Evolutionary conservation across 2,888 invertebrate species (phyloP).

Genomic region (Clepsis dumicolana): DNA sequence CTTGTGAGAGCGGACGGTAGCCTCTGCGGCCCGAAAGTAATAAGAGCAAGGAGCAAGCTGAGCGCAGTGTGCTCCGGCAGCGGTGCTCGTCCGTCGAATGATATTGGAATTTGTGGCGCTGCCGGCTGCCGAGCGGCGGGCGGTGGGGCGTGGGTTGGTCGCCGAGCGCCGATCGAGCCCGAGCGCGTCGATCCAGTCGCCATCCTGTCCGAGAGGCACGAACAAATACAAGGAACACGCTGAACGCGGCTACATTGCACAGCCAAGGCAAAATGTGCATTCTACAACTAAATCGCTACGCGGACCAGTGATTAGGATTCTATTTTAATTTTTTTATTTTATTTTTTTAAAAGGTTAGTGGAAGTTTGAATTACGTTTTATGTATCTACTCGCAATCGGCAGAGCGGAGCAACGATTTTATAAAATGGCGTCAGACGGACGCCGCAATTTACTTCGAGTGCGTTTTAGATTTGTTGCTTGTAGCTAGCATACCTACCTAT

Average conservation of each 20-base stretch:
- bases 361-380: slow-evolving; percentile 54
- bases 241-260: slow-evolving; percentile 51
- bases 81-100: slow-evolving; percentile 59
- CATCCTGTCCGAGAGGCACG: slow-evolving; percentile 63
- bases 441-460: slow-evolving; percentile 27
- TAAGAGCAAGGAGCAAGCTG: neutral
- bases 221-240: slow-evolving; percentile 58
- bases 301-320: slow-evolving; percentile 41
- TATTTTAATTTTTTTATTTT: slow-evolving; percentile 46
- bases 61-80: slow-evolving; percentile 41
- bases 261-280: slow-evolving; percentile 57
- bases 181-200: slow-evolving; percentile 54
- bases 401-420: slow-evolving; percentile 14
- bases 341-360: slow-evolving; percentile 69
- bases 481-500: neutral
- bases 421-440: slow-evolving; percentile 41
- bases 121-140: slow-evolving; percentile 53
- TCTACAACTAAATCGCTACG: slow-evolving; percentile 42
- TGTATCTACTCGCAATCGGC: slow-evolving; percentile 10
- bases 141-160: slow-evolving; percentile 66
- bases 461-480: slow-evolving; percentile 5
- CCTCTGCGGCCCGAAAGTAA: neutral
- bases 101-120: slow-evolving; percentile 47
- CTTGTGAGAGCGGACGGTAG: slow-evolving; percentile 10
- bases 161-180: slow-evolving; percentile 49